phyloP scores from a whole-genome alignment of 37 sponge, comb jelly and placozoan genomes.

The Axinella damicornis region DNA sequence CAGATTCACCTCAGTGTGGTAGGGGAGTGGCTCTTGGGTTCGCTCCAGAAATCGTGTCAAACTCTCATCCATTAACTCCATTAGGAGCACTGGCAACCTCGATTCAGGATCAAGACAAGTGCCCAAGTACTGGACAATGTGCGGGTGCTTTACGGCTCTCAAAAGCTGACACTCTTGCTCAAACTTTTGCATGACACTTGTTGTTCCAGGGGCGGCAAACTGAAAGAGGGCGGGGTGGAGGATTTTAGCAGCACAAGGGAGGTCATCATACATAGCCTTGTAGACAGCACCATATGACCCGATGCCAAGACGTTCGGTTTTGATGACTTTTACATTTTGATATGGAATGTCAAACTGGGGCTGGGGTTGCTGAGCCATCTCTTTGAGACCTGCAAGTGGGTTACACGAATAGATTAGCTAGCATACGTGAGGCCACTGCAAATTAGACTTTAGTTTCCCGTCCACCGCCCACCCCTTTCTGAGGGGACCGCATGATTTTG shows the following conservation, averaged over 20 bases:
- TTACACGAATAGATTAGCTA: too few species aligned
- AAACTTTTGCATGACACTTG: background rate
- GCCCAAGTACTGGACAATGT: conserved; percentile 24
- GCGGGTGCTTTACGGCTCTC: background rate
- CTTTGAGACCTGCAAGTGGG: too few species aligned
- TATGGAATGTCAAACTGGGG: too few species aligned
- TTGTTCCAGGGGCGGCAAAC: background rate
- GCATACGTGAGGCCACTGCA: too few species aligned
- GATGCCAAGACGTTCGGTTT: background rate
- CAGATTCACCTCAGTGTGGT: background rate
- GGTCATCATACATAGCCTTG: conserved; percentile 5
- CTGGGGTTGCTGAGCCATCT: too few species aligned
- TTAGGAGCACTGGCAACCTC: conserved; percentile 1
- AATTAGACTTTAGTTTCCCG: too few species aligned
- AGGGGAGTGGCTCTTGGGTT: too few species aligned
- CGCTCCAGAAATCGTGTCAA: too few species aligned
- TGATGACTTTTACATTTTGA: background rate
- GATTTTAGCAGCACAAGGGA: conserved; percentile 26
- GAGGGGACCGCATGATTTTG: too few species aligned
- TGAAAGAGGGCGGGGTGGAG: conserved; percentile 9
- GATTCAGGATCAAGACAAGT: background rate
- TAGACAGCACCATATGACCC: conserved; percentile 21
- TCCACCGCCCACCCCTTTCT: too few species aligned
- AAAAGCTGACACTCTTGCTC: conserved; percentile 13
- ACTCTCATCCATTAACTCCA: too few species aligned